Percentiles rank a stretch among this genome's conserved stretches.
phyloP scores from a whole-genome alignment of 2,113 vertebrate species.

The Rhinoptilus africanus region DNA sequence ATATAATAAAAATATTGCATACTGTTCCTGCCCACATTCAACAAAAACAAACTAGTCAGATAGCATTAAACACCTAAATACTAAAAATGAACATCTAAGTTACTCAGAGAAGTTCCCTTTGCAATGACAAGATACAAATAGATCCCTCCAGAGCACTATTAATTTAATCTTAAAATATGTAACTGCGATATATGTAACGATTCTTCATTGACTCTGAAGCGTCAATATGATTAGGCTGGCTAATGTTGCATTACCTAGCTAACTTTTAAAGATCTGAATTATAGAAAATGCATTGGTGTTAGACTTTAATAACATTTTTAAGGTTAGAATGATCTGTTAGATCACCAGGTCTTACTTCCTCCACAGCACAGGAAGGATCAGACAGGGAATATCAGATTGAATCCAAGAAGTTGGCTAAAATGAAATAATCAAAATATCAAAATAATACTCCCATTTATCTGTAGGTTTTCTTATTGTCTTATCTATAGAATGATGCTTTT shows the following conservation, averaged over 20 bases:
- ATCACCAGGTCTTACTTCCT: not conserved
- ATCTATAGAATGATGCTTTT: not conserved
- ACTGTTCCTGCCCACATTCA: not conserved
- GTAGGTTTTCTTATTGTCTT: not conserved
- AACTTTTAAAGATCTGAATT: not conserved
- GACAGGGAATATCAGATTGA: not conserved
- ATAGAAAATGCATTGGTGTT: not conserved
- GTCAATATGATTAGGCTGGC: not conserved
- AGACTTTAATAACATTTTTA: not conserved
- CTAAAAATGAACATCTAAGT: not conserved
- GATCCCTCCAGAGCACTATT: not conserved
- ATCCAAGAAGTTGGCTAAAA: not conserved
- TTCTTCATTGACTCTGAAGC: not conserved
- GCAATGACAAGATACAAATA: not conserved
- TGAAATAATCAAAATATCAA: not conserved
- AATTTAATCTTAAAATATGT: not conserved
- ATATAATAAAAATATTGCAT: not conserved
- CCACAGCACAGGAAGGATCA: not conserved
- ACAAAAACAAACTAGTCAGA: not conserved
- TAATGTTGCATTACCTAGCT: not conserved
- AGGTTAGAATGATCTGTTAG: not conserved
- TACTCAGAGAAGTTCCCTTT: not conserved
- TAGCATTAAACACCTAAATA: not conserved
- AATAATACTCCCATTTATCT: not conserved
- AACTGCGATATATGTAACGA: not conserved